Conservation (phyloP, 1,140 invertebrate species). For the Drosophila aff. region DNA sequence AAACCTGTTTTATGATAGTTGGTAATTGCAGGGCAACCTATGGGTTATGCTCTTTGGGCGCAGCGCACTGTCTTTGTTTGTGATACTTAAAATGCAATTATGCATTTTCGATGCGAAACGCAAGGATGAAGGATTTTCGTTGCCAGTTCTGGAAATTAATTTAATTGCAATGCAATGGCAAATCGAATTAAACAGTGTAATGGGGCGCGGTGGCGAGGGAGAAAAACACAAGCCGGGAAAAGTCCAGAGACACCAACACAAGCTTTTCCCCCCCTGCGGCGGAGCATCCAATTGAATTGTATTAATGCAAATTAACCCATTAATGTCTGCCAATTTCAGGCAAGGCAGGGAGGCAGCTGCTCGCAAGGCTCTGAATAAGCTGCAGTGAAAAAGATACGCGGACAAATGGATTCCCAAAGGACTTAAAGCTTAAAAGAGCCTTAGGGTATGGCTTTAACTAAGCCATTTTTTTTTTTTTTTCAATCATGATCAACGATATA, state of each 20-base stretch:
- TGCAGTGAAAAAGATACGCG: not conserved
- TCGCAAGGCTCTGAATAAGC: not conserved
- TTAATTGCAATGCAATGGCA: constrained; percentile 70
- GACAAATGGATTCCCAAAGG: not conserved
- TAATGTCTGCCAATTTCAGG: constrained; percentile 51
- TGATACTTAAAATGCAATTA: constrained; percentile 72
- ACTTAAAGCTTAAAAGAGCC: too few species aligned
- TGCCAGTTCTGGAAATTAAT: constrained; percentile 57
- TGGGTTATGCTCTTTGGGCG: too few species aligned
- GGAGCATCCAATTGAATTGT: constrained; percentile 57
- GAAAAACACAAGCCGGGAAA: not conserved
- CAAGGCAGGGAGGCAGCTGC: not conserved
- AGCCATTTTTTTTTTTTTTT: too few species aligned
- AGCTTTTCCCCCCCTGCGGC: constrained; percentile 1
- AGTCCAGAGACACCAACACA: constrained; percentile 1
- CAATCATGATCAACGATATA: too few species aligned
- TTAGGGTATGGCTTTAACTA: too few species aligned
- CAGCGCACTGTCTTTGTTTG: constrained; percentile 52
- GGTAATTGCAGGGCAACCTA: too few species aligned
- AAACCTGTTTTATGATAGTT: too few species aligned
- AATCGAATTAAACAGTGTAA: constrained; percentile 66
- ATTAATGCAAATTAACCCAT: constrained; percentile 69
- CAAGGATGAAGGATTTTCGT: not conserved
- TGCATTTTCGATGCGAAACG: constrained; percentile 16
- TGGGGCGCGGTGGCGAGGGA: not conserved